Conservation (phyloP, 2,797 vertebrate genomes). For the Botia almorhae region DNA sequence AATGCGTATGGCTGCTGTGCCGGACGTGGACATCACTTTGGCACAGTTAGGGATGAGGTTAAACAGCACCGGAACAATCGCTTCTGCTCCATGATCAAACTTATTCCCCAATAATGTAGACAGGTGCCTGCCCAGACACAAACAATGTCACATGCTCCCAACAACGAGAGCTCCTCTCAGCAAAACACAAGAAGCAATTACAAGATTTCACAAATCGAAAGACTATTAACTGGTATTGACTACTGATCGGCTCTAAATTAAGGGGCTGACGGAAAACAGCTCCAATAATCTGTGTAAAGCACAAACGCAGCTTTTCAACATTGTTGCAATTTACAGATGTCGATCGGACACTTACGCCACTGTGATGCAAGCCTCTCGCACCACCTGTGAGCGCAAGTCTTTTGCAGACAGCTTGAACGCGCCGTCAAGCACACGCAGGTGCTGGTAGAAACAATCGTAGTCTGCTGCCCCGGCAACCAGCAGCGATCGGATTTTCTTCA, state of each 20-base stretch:
- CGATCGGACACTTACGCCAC: slow-evolving; percentile 87
- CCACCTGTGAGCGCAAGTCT: slow-evolving; percentile 96
- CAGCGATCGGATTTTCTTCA: slow-evolving; percentile 93
- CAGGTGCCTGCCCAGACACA: slow-evolving; percentile 78
- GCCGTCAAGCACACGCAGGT: slow-evolving; percentile 92
- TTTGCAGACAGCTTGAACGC: slow-evolving; percentile 97
- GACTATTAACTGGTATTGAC: no score
- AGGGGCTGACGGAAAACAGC: not conserved
- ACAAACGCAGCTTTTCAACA: no score
- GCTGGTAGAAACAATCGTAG: slow-evolving; percentile 96
- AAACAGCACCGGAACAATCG: slow-evolving; percentile 95
- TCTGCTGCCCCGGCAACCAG: slow-evolving; percentile 90
- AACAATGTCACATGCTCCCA: not conserved
- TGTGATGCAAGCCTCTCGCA: slow-evolving; percentile 96
- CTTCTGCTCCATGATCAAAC: slow-evolving; percentile 97
- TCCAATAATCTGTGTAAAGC: not conserved
- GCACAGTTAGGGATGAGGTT: slow-evolving; percentile 98
- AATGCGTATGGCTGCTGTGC: slow-evolving; percentile 92
- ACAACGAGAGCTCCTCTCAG: not conserved
- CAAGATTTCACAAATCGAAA: no score
- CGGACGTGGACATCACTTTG: slow-evolving; percentile 97
- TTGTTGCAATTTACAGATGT: no score
- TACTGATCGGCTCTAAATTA: not conserved
- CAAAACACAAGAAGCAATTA: not conserved
- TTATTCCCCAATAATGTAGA: slow-evolving; percentile 93